Base-by-base conservation (phyloP, 2,888 invertebrate species). In the Steromphala cineraria region DNA sequence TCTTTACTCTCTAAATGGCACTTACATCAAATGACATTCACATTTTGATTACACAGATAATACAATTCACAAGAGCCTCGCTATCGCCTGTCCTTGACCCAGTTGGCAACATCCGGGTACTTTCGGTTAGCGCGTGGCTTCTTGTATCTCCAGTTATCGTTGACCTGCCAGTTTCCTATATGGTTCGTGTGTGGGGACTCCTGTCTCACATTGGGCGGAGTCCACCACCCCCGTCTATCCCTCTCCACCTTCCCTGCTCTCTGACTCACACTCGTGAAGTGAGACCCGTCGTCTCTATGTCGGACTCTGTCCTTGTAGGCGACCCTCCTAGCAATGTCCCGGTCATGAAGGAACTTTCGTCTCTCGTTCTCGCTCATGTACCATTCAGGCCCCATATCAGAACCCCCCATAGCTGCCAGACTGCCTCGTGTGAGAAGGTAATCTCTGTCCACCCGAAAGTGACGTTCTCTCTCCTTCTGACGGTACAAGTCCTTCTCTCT, bases 381-480 rank as follows among this genome's bases (percentile, higher is more conserved):
- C 71, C 71, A 71, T 10, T 71, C 71, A n/a, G 71, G 71, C 1
- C 71, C 71, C 8, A 71, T 19, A 17, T 71, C 71, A 2, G 71
- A 71, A 2, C 71, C 71, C n/a, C n/a, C 71, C 71, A 71, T 71
- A 19, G 71, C 31, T 36, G 36, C 10, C 17, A 71, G 31, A 71
- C 71, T 71, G 15, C 71, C 71, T 17, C 71, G 28, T n/a, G 71
- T 71, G 0, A 71, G 17, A 36, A 71, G 71, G 24, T 71, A 36
- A 36, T 71, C 71, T 36, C 71, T 71, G 10, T 19, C 13, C 71
- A 36, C 36, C 36, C 71, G 31, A 17, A 28, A 76, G 21, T 76
- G 55, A 7, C 76, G 76, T 10, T 76, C 53, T 17, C 76, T 53
- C n/a, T 76, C 76, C 55, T 40, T 53, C 56, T 76, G 76, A 17